A percentile compares a stretch with the other conserved stretches of the same genome.
Evolutionary conservation across 1,140 invertebrate species (phyloP).

Genomic region (Atta cephalotes): DNA sequence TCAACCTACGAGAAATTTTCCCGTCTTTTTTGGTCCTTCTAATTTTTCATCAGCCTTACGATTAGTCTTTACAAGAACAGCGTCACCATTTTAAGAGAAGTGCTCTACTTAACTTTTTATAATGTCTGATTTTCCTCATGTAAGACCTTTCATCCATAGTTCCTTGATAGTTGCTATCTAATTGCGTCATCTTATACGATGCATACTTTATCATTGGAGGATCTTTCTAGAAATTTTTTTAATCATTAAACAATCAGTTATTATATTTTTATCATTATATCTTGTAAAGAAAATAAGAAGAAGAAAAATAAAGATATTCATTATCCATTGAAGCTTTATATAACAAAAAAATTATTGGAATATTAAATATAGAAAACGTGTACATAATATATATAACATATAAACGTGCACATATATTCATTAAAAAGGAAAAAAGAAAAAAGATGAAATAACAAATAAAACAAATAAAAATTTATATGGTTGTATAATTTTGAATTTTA

Average conservation of each 20-base stretch:
- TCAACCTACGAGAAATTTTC: constrained; percentile 44
- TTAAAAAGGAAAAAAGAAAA: not conserved
- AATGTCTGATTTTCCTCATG: not conserved
- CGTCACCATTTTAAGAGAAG: constrained; percentile 30
- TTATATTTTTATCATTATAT: not conserved
- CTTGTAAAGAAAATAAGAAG: not conserved
- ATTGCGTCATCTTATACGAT: constrained; percentile 19
- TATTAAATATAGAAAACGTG: no score
- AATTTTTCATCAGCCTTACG: constrained; percentile 48
- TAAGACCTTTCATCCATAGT: constrained; percentile 10
- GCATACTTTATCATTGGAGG: constrained; percentile 25
- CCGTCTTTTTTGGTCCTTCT: constrained; percentile 12
- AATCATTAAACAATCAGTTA: constrained; percentile 3
- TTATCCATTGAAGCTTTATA: not conserved
- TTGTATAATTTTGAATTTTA: not conserved
- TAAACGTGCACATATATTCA: not conserved
- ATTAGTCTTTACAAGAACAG: constrained; percentile 43
- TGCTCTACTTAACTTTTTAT: constrained; percentile 41
- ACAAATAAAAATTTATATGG: not conserved
- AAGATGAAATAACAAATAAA: not conserved
- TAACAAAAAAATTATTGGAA: constrained; percentile 1
- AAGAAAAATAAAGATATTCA: not conserved
- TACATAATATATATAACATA: not conserved
- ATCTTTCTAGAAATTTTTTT: not conserved
- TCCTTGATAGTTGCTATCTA: constrained; percentile 22